Percentiles rank a stretch among this genome's conserved stretches.
Conservation (phyloP, 2,113 vertebrate genomes). For the Bungarus multicinctus region DNA sequence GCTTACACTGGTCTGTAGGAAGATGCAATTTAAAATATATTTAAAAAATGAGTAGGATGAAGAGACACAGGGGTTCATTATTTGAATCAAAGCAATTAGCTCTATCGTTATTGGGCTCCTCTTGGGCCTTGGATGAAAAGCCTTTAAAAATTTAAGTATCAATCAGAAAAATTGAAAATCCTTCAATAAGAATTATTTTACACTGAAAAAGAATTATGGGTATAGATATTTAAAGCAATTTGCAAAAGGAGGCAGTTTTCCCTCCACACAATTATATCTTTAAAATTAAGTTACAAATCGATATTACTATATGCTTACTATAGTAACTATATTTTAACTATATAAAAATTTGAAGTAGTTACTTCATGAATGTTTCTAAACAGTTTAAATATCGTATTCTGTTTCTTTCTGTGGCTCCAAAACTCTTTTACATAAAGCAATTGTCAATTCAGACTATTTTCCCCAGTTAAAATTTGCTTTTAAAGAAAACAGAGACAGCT, state of each 20-base stretch:
- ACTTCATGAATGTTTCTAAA: neutral
- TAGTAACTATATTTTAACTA: neutral
- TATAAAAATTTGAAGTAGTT: neutral
- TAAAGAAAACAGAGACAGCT: neutral
- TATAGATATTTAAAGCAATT: neutral
- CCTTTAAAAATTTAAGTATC: neutral
- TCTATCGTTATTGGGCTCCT: neutral
- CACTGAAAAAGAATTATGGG: neutral
- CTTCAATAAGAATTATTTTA: neutral
- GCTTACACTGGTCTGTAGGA: conserved; percentile 80
- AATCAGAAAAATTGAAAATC: neutral
- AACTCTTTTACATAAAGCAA: neutral
- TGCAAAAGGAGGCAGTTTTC: neutral
- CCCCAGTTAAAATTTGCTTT: neutral
- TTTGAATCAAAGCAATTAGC: neutral
- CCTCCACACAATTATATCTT: neutral
- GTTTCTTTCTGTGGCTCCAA: neutral
- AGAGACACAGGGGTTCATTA: neutral
- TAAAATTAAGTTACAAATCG: neutral
- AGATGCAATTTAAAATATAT: neutral
- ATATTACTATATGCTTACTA: neutral
- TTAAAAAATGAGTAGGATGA: neutral
- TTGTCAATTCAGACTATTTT: neutral
- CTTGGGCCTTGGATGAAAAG: neutral
- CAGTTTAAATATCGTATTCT: neutral